Conservation (phyloP, 2,113 vertebrate genomes). For the Eulemur rufifrons region DNA sequence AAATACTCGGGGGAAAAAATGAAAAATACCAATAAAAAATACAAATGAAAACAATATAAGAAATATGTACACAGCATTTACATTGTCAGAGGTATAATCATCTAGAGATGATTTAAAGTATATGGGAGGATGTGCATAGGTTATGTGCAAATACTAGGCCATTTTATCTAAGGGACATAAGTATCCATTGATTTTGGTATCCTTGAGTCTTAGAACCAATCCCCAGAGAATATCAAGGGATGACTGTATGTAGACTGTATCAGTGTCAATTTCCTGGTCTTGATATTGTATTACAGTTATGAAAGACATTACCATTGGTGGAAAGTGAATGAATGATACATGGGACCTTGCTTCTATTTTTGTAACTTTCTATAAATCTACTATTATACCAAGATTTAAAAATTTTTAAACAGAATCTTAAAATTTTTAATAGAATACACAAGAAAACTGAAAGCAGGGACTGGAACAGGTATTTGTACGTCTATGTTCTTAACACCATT, state of each 20-base stretch:
- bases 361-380: not conserved
- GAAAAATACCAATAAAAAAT: not conserved
- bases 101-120: not conserved
- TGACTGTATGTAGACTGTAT: not conserved
- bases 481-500: not conserved
- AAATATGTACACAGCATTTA: not conserved
- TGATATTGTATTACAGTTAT: not conserved
- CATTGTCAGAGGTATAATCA: not conserved
- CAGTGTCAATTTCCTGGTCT: not conserved
- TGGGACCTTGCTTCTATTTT: not conserved
- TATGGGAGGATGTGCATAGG: not conserved
- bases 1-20: not conserved
- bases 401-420: not conserved
- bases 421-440: not conserved
- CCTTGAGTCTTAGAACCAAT: not conserved
- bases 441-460: not conserved
- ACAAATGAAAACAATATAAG: not conserved
- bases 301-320: not conserved
- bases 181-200: not conserved
- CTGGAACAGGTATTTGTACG: not conserved
- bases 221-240: not conserved
- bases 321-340: not conserved
- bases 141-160: not conserved
- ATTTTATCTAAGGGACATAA: not conserved
- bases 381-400: not conserved